Base-by-base conservation (phyloP, 1,140 invertebrate genomes). In the Diorhabda elongata region DNA sequence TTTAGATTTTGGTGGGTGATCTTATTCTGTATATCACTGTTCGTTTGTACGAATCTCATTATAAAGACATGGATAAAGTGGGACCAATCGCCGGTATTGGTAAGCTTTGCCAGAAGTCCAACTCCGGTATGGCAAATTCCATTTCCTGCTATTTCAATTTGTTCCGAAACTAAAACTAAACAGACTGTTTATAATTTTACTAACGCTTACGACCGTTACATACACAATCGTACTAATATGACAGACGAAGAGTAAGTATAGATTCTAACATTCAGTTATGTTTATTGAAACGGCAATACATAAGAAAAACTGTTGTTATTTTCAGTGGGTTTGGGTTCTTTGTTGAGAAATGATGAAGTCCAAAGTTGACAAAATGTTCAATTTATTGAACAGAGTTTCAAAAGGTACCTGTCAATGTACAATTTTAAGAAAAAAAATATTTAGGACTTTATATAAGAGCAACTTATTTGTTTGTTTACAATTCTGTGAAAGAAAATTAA, bases 91-190 rank as follows among this genome's bases (percentile, higher is more conserved):
- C 86, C 86, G 3, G 85, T 87, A 2, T 85, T 87, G 41, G 85
- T 87, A 0, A 85, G 85, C 67, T 87, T 87, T 72, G 82, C 84
- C 0, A 81, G 84, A 67, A 82, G 81, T 66, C 81, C 83, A 0
- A 86, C 84, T 2, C 84, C 85, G 0, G 81, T 87, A 4, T 85
- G 84, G 83, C 80, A 83, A 68, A 82, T 87, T 52, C 85, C 85
- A 0, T 87, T 87, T 74, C 85, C 85, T 11, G 84, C 85, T 4
- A 80, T 87, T 41, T 86, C 85, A 3, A 83, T 87, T 59, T 87
- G 85, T 72, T 81, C 83, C 0, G 84, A 85, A 73, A 85, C 82
- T 0, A 83, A 83, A 72, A 69, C 77, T 1, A 73, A 74, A 58
- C 77, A 80, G 66, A 76, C 57, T 3, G 62, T 74, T 5, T 83